Evolutionary conservation across 2,797 vertebrate species (phyloP).

Genomic region (Chelonia mydas): DNA sequence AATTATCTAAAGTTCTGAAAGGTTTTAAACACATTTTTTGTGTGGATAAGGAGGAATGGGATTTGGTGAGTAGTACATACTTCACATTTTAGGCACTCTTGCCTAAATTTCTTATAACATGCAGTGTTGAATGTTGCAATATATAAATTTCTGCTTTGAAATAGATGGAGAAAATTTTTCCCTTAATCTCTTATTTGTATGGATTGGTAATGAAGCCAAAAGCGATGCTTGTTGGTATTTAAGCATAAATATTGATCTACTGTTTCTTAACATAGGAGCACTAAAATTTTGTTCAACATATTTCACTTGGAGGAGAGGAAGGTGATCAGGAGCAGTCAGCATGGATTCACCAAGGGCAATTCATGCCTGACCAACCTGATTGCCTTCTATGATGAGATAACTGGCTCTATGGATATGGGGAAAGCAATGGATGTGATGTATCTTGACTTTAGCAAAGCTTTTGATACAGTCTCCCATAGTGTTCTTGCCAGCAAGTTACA

Average conservation of each 20-base stretch:
- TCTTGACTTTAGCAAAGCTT: too few species aligned
- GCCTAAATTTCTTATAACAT: neutral
- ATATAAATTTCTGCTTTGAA: neutral
- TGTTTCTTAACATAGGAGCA: fast-evolving
- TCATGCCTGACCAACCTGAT: too few species aligned
- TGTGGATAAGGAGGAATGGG: neutral
- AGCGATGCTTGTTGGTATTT: neutral
- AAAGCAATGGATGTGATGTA: too few species aligned
- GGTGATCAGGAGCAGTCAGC: too few species aligned
- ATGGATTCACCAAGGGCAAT: too few species aligned
- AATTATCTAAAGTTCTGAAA: neutral
- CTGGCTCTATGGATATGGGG: too few species aligned
- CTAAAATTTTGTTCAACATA: neutral
- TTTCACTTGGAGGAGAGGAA: too few species aligned
- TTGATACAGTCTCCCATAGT: too few species aligned
- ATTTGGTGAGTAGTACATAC: neutral
- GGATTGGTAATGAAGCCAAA: neutral
- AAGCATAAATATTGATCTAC: neutral
- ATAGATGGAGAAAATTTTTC: neutral
- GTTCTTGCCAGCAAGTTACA: too few species aligned
- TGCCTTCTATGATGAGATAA: too few species aligned
- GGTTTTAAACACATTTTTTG: neutral
- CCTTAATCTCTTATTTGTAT: neutral
- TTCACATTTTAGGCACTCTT: too few species aligned
- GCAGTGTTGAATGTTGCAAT: neutral